Evolutionary conservation across 2,888 invertebrate species (phyloP), one percentile per base, ranked within the genome.

Genomic region (Glyphotaelius pellucidus): DNA sequence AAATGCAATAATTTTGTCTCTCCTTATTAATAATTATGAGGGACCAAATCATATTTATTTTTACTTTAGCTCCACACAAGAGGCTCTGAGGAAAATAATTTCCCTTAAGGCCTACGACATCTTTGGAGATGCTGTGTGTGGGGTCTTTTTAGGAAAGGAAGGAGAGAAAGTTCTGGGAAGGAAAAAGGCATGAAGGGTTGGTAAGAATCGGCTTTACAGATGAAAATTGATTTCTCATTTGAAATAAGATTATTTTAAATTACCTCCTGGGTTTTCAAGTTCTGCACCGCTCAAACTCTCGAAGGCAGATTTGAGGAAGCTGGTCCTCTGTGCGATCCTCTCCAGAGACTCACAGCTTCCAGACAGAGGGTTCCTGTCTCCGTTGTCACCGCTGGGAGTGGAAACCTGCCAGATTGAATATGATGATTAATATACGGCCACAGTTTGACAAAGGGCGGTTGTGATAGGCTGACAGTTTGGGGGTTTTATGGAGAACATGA

Each of bases 381-480:
- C 98, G 94, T 97, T 97, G 94, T 98, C 98, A 0, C 98, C 98
- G 92, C 98, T 98, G 0, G 98, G 98, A 0, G 98, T 98, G 0
- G 98, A 98, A 14, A 97, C 97, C 95, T 97, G 47, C 15, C 67
- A 67, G 94, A 0, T 90, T 93, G 81, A 81, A 81, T 31, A 31
- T 2, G 15, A 81, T 81, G 14, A 30, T 81, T 88, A 91, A 92
- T 90, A 93, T 88, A 32, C 9, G 9, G 25, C 25, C 0, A 25
- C 25, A 67, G 25, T 67, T 25, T 67, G 25, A 67, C n/a, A 67
- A 9, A 67, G 67, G 25, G 19, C 25, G 25, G 67, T 67, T 15
- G 14, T 15, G 15, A 52, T 52, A 52, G 19, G 52, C 19, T 19
- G 42, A 1, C 42, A 42, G 42, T 42, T 42, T 42, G 12, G 5